Evolutionary conservation across 2,888 invertebrate genomes (phyloP), one percentile per base, ranked within the genome.

Genomic region (Congeria kusceri): DNA sequence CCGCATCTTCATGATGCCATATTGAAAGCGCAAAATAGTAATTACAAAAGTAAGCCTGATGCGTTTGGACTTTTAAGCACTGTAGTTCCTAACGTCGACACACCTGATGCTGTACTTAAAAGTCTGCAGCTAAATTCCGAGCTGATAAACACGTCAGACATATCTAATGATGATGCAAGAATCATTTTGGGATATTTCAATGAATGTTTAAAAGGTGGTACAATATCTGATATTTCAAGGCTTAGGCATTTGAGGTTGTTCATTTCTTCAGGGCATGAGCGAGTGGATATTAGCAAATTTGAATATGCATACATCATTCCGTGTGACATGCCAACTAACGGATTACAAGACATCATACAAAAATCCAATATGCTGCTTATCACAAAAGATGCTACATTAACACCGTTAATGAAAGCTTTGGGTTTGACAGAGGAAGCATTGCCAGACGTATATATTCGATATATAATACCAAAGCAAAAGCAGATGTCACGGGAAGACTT

Each of bases 41-140:
- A 15, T 13, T 15, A 46, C 11, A 11, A 15, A 46, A 11, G 15
- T 13, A 46, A 46, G 15, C 46, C 46, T 15, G 46, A 15, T 13
- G 46, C 46, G 11, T 58, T 27, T 39, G 25, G 58, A 23, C 5
- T 23, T 9, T 44, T 67, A n/a, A 20, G 18, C 23, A 11, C 47
- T 5, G 23, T 47, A 20, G 32, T 56, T n/a, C 62, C 75, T 13
- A 46, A 57, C 25, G 57, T 44, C 5, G 13, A 62, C 11, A 63
- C 28, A 23, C 46, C 46, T 13, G 46, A 44, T 44, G 18, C 46
- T 44, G 46, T 44, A 13, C 9, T 44, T 44, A 18, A 44, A 18
- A 13, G 46, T 44, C 46, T 44, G 9, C 18, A 13, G 9, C 18
- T 13, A 13, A 9, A 44, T 18, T 13, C 9, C 11, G 11, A 44